Evolutionary conservation across 2,113 vertebrate genomes (phyloP).

Genomic region (Hiodon tergisus): DNA sequence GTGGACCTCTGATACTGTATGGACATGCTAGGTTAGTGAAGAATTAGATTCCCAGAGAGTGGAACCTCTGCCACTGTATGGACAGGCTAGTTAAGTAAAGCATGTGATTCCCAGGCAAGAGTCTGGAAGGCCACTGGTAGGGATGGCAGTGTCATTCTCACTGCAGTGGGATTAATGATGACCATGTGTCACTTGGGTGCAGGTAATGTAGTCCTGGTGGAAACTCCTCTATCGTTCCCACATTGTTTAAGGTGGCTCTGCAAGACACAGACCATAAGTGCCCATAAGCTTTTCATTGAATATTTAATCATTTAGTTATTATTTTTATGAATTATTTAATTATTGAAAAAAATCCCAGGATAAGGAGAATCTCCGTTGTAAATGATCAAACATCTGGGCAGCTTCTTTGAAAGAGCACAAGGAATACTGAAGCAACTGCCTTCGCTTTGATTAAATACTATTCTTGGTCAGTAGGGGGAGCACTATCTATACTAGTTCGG

Average conservation of each 20-base stretch:
- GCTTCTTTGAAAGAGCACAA: slow-evolving; percentile 37
- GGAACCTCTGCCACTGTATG: background rate
- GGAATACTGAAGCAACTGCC: slow-evolving; percentile 37
- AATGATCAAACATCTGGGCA: slow-evolving; percentile 71
- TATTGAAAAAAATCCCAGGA: slow-evolving; percentile 56
- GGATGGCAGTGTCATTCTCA: background rate
- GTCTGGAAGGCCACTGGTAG: background rate
- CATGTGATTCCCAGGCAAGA: background rate
- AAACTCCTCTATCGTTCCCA: slow-evolving; percentile 18
- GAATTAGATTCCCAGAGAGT: no score
- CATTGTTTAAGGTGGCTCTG: slow-evolving; percentile 38
- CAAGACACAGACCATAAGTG: slow-evolving; percentile 62
- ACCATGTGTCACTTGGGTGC: background rate
- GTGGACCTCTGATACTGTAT: no score
- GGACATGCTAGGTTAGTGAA: no score
- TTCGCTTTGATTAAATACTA: slow-evolving; percentile 32
- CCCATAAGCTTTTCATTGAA: slow-evolving; percentile 55
- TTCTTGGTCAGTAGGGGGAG: slow-evolving; percentile 51
- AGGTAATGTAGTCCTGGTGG: background rate
- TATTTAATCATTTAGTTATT: no score
- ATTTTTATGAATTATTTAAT: slow-evolving; percentile 68
- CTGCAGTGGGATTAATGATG: background rate
- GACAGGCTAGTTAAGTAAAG: background rate
- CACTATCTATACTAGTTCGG: slow-evolving; percentile 42
- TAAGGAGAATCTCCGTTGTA: slow-evolving; percentile 67